Conservation (phyloP, 2,888 invertebrate genomes). For the Lochmaea crataegi region DNA sequence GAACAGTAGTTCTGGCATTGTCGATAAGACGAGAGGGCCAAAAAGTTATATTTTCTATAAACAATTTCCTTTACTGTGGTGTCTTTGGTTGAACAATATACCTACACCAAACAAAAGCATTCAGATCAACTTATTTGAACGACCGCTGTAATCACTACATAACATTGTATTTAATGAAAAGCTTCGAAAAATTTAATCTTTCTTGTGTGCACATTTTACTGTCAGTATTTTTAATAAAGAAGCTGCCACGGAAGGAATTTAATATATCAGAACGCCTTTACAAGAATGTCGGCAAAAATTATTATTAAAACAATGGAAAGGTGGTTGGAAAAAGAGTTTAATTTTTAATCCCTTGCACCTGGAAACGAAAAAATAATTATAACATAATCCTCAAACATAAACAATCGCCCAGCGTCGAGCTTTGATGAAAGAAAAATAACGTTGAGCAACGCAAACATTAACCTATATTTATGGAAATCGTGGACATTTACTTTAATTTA, state of each 20-base stretch:
- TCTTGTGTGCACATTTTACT: neutral
- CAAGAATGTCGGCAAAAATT: neutral
- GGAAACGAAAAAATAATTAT: constrained; percentile 14
- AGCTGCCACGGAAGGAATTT: neutral
- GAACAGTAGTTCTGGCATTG: too few species aligned
- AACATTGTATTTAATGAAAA: neutral
- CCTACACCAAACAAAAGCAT: too few species aligned
- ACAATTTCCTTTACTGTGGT: too few species aligned
- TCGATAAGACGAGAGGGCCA: too few species aligned
- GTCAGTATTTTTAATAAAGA: neutral
- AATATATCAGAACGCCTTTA: neutral
- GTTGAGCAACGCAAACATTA: neutral
- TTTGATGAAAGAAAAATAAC: constrained; percentile 8
- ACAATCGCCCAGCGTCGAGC: neutral
- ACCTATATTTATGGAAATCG: neutral
- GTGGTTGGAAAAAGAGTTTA: constrained; percentile 12
- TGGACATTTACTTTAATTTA: too few species aligned
- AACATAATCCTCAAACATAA: constrained; percentile 15
- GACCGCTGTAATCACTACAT: neutral
- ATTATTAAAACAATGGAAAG: constrained; percentile 2
- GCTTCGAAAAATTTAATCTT: neutral
- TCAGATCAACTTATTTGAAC: too few species aligned
- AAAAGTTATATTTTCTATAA: too few species aligned
- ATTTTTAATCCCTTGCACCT: constrained; percentile 10
- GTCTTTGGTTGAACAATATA: too few species aligned